phyloP scores from a whole-genome alignment of 1,140 invertebrate genomes.

The Atta cephalotes region DNA sequence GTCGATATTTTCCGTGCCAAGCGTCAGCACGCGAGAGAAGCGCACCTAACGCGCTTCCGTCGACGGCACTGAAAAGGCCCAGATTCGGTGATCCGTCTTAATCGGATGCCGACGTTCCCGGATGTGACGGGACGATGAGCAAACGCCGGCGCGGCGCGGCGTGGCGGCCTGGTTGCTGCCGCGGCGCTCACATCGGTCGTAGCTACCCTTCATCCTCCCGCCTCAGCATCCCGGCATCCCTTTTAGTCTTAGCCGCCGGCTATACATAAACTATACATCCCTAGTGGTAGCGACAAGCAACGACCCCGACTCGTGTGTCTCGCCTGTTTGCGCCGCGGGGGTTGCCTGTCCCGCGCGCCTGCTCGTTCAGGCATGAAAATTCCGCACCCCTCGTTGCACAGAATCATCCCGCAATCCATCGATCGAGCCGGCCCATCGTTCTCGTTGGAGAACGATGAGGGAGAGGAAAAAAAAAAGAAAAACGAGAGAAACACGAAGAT shows the following conservation, averaged over 20 bases:
- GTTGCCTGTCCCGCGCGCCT: conserved; percentile 60
- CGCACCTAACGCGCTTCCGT: conserved; percentile 47
- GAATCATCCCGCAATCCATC: conserved; percentile 72
- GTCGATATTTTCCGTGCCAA: conserved; percentile 59
- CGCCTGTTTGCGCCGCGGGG: conserved; percentile 66
- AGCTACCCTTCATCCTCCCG: conserved; percentile 1
- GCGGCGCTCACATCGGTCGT: conserved; percentile 49
- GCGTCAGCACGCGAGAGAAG: not conserved
- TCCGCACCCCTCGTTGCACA: conserved; percentile 78
- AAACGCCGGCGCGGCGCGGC: not conserved
- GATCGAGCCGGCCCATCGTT: conserved; percentile 70
- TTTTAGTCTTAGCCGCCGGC: conserved; percentile 75
- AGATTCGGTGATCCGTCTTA: conserved; percentile 58
- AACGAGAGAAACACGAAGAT: conserved; percentile 25
- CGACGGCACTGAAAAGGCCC: conserved; percentile 58
- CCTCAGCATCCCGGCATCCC: conserved; percentile 56
- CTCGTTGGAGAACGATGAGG: conserved; percentile 54
- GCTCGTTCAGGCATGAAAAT: conserved; percentile 77
- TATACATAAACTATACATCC: conserved; percentile 71
- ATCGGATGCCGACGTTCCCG: conserved; percentile 58
- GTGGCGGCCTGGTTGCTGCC: conserved; percentile 38
- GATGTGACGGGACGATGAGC: conserved; percentile 62
- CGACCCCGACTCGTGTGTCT: conserved; percentile 69
- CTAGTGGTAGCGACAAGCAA: conserved; percentile 59
- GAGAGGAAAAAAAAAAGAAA: conserved; percentile 18